A percentile compares a stretch with the other conserved stretches of the same genome.
Conservation (phyloP, 1,140 invertebrate genomes). For the Oncopodura yosiiana region DNA sequence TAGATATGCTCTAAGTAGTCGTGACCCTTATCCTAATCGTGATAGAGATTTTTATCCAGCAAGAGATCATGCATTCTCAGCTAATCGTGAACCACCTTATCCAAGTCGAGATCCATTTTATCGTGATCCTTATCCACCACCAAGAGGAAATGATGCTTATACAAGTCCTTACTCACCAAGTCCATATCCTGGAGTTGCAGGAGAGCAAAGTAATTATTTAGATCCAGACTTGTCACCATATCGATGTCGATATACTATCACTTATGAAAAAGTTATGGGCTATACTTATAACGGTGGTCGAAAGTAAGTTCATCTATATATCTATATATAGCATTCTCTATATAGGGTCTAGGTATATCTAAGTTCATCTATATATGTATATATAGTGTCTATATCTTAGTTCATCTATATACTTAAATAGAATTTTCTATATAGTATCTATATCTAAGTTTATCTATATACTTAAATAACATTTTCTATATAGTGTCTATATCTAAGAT, state of each 20-base stretch:
- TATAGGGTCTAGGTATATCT: too few species aligned
- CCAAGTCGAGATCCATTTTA: slow-evolving; percentile 12
- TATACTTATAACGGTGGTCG: slow-evolving; percentile 37
- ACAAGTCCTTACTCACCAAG: slow-evolving; percentile 13
- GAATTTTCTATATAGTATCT: too few species aligned
- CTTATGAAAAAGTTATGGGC: slow-evolving; percentile 43
- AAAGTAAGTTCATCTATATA: slow-evolving; percentile 37
- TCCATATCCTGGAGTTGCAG: slow-evolving; percentile 10
- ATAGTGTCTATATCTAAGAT: too few species aligned
- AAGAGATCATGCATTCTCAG: slow-evolving; percentile 8
- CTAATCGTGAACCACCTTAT: slow-evolving; percentile 12
- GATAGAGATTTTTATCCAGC: slow-evolving; percentile 20
- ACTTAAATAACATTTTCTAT: too few species aligned
- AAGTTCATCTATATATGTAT: too few species aligned
- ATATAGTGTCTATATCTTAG: too few species aligned
- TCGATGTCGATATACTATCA: slow-evolving; percentile 37
- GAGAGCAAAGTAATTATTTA: slow-evolving; percentile 28
- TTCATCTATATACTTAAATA: too few species aligned
- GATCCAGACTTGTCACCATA: slow-evolving; percentile 36
- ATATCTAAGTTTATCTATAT: too few species aligned
- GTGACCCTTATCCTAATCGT: slow-evolving; percentile 28
- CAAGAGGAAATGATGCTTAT: too few species aligned
- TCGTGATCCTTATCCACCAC: slow-evolving; percentile 21
- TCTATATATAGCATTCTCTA: too few species aligned
- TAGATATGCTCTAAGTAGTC: slow-evolving; percentile 23